Evolutionary conservation across 2,888 invertebrate species (phyloP).

Genomic region (Clanis bilineata): DNA sequence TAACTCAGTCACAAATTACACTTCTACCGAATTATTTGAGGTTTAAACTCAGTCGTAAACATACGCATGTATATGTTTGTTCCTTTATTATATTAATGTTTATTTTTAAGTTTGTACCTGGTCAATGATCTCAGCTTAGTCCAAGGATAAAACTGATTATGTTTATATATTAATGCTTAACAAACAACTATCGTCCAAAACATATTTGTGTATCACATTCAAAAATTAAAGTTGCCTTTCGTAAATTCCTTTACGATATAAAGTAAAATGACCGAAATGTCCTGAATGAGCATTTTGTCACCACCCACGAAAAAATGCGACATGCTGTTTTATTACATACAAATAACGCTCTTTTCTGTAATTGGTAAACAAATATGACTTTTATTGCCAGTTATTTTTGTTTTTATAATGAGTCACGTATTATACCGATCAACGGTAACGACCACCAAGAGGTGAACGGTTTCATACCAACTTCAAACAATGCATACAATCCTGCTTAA

Average conservation of each 20-base stretch:
- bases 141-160: too few relatives aligned
- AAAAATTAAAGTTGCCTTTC: neutral
- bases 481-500: neutral
- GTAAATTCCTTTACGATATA: neutral
- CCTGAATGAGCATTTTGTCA: neutral
- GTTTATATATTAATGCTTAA: too few relatives aligned
- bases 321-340: neutral
- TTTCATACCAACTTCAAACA: neutral
- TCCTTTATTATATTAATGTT: too few relatives aligned
- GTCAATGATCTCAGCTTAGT: too few relatives aligned
- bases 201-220: too few relatives aligned
- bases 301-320: neutral
- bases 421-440: neutral
- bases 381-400: slow-evolving; percentile 1
- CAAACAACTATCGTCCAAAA: too few relatives aligned
- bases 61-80: too few relatives aligned
- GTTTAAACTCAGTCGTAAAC: too few relatives aligned
- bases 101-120: too few relatives aligned
- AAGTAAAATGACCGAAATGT: neutral
- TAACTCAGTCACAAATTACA: too few relatives aligned
- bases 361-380: neutral
- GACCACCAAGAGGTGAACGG: neutral
- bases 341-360: neutral
- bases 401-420: neutral
- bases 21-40: too few relatives aligned